phyloP scores from a whole-genome alignment of 2,113 vertebrate species.

The Neomonachus schauinslandi region DNA sequence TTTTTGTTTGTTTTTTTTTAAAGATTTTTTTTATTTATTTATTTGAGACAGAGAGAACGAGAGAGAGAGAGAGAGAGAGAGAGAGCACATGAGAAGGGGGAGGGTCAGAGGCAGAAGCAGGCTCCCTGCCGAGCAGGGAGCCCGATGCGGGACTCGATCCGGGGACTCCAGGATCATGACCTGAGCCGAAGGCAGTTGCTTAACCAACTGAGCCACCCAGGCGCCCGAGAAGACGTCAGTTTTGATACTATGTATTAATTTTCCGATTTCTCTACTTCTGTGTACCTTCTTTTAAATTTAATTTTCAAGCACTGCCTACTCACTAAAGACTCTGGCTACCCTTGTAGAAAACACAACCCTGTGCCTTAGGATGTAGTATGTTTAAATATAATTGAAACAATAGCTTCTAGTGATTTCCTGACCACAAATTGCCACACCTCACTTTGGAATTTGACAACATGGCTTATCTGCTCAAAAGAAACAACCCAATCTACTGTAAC shows the following conservation, averaged over 20 bases:
- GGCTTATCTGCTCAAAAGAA: not conserved
- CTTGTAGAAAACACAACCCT: not conserved
- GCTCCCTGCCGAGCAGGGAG: too few relatives aligned
- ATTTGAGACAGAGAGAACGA: too few relatives aligned
- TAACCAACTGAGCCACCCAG: too few relatives aligned
- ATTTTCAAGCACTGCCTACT: not conserved
- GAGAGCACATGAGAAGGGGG: too few relatives aligned
- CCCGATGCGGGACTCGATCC: too few relatives aligned
- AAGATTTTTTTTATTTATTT: too few relatives aligned
- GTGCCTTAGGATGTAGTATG: not conserved
- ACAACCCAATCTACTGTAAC: not conserved
- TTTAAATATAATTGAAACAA: not conserved
- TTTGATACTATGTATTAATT: not conserved
- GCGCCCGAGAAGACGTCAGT: not conserved
- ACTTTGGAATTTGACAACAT: not conserved
- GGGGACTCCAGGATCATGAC: too few relatives aligned
- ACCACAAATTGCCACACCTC: not conserved
- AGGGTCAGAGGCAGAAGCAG: too few relatives aligned
- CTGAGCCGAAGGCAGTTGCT: too few relatives aligned
- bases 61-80: too few relatives aligned
- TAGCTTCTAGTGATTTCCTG: not conserved
- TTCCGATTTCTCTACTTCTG: not conserved
- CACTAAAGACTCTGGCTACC: not conserved
- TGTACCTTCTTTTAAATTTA: not conserved
- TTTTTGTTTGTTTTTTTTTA: too few relatives aligned